Base-by-base conservation (phyloP, 2,888 invertebrate species). In the Pinctada fucata region DNA sequence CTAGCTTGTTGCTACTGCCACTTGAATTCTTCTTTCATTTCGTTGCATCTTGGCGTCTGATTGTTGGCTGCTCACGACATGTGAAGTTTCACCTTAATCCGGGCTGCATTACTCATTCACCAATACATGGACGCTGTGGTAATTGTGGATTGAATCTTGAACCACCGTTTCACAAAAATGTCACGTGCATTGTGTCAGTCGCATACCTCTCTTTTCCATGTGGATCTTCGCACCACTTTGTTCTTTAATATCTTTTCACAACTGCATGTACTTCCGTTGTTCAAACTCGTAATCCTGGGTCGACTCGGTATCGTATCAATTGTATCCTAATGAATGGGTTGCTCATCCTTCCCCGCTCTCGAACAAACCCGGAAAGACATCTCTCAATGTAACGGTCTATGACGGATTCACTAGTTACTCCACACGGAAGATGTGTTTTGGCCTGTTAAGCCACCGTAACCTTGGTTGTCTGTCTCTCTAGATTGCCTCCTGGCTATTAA, bases 281-380 rank as follows among this genome's bases (percentile, higher is more conserved):
- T 72, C 78, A 72, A 68, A n/a, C 3, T 78, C 65, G 31, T 10
- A 68, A 13, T 45, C 68, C 31, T 68, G 16, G 47, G 16, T 45
- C 68, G 68, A 13, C 47, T 16, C 67, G 49, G 47, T 72, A 68
- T 73, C 48, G 68, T 78, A 49, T 78, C 78, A 67, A 3, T 50
- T 0, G 16, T 63, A 49, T 70, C 69, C 48, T 52, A 13, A 2
- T 13, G 8, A 45, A n/a, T 68, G 48, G 72, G 78, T 78, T n/a
- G 78, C 72, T 78, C 73, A 78, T 73, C 71, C 78, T 78, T 31
- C 68, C 68, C 72, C 58, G 73, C 73, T 68, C 69, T 73, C 73
- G 73, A 10, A 49, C 63, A 68, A 69, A 58, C 68, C n/a, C 64
- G 58, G 73, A 69, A 31, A 31, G 31, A 68, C 49, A 10, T 68